phyloP scores from a whole-genome alignment of 2,888 invertebrate species.

The Oscheius sp. region DNA sequence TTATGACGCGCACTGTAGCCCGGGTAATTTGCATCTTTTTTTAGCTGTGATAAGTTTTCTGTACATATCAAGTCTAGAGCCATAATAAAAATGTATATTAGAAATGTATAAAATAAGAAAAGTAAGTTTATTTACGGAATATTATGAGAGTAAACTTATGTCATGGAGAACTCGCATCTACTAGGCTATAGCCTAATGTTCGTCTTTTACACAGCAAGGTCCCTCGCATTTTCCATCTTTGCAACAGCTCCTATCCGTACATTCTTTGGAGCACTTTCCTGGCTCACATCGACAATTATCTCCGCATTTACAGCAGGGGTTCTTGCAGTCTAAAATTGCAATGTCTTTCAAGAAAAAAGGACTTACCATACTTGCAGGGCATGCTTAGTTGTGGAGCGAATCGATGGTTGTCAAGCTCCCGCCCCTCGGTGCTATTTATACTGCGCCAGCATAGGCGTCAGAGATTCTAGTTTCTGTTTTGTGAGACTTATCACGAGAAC shows the following conservation, averaged over 20 bases:
- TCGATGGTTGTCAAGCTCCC: conserved; percentile 2
- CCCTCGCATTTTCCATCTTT: conserved; percentile 19
- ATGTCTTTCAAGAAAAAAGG: background rate
- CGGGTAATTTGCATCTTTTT: no score
- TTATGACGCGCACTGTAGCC: no score
- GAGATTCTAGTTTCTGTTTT: conserved; percentile 21
- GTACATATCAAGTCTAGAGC: no score
- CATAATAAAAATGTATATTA: no score
- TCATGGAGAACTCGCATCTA: no score
- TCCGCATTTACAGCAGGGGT: conserved; percentile 23
- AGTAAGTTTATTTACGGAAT: no score
- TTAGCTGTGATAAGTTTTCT: no score
- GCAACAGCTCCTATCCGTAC: conserved; percentile 13
- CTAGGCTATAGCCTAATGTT: no score
- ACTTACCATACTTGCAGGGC: conserved; percentile 28
- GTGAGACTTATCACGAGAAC: conserved; percentile 4
- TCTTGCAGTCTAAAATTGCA: conserved; percentile 19
- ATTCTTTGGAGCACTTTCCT: conserved; percentile 14
- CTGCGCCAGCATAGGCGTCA: background rate
- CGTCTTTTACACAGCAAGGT: background rate
- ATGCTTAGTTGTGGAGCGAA: background rate
- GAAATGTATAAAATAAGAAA: no score
- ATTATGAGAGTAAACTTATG: no score
- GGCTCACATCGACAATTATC: conserved; percentile 20
- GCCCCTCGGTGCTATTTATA: background rate